These are phyloP conservation scores for Trachops cirrhosus DNA, from an alignment of 2,797 vertebrate species.

Conservation along the genomic window DNA sequence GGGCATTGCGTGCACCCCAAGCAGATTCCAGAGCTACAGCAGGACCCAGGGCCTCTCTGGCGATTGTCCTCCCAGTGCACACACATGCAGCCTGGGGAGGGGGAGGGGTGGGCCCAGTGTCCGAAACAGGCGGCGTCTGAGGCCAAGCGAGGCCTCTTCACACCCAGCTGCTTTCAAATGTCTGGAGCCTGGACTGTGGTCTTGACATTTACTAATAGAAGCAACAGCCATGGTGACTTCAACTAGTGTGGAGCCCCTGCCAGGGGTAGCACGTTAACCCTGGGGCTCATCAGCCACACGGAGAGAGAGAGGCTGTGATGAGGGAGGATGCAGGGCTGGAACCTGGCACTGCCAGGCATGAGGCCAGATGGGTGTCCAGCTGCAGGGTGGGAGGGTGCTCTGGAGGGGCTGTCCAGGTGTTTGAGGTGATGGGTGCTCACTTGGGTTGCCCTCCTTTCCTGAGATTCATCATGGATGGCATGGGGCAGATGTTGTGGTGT, in stretches of 20 bases:
- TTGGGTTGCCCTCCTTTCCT: not conserved
- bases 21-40: not conserved
- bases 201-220: not conserved
- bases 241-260: not conserved
- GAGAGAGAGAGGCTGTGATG: not conserved
- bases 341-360: not conserved
- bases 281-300: not conserved
- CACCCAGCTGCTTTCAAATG: not conserved
- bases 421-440: not conserved
- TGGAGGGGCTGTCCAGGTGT: accelerated
- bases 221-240: not conserved
- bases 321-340: not conserved
- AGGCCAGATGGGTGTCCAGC: not conserved
- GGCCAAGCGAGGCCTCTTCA: not conserved
- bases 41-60: not conserved
- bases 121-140: not conserved
- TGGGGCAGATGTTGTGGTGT: not conserved
- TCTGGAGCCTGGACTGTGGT: not conserved
- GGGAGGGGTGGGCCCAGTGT: not conserved
- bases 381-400: not conserved
- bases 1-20: not conserved
- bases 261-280: not conserved
- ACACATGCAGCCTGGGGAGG: not conserved
- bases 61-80: not conserved
- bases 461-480: not conserved